phyloP scores from a whole-genome alignment of 2,888 invertebrate species.

The Eupithecia vulgata region DNA sequence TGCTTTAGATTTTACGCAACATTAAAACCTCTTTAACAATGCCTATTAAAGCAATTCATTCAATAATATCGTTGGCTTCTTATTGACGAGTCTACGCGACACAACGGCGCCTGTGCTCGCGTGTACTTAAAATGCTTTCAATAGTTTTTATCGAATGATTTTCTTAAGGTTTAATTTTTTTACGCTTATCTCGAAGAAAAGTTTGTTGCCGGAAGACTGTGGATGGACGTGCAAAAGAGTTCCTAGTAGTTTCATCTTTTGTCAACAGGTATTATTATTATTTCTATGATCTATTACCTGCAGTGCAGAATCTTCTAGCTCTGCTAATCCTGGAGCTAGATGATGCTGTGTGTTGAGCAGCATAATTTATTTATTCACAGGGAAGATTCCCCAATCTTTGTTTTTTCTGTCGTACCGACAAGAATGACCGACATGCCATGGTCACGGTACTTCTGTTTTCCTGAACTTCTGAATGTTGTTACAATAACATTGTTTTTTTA shows the following conservation, averaged over 20 bases:
- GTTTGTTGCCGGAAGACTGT: neutral
- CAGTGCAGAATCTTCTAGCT: neutral
- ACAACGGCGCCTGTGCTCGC: conserved; percentile 61
- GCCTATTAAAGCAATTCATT: conserved; percentile 5
- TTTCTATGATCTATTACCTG: too few relatives aligned
- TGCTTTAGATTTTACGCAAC: neutral
- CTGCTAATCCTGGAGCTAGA: neutral
- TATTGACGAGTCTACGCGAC: conserved; percentile 79
- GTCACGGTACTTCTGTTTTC: neutral
- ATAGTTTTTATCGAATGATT: neutral
- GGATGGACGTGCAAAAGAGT: neutral
- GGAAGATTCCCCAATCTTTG: neutral
- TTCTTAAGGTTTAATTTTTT: neutral
- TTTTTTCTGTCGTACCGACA: neutral
- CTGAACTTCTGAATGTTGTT: neutral
- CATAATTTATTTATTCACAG: neutral
- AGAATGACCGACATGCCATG: neutral
- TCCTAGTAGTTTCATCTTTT: neutral
- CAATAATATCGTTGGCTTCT: conserved; percentile 60
- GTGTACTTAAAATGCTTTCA: neutral
- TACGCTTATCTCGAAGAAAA: neutral
- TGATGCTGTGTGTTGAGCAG: neutral
- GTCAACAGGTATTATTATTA: too few relatives aligned
- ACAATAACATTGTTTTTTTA: neutral
- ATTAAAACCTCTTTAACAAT: neutral